phyloP scores from a whole-genome alignment of 2,797 vertebrate genomes.

The Myiotriccus ornatus region DNA sequence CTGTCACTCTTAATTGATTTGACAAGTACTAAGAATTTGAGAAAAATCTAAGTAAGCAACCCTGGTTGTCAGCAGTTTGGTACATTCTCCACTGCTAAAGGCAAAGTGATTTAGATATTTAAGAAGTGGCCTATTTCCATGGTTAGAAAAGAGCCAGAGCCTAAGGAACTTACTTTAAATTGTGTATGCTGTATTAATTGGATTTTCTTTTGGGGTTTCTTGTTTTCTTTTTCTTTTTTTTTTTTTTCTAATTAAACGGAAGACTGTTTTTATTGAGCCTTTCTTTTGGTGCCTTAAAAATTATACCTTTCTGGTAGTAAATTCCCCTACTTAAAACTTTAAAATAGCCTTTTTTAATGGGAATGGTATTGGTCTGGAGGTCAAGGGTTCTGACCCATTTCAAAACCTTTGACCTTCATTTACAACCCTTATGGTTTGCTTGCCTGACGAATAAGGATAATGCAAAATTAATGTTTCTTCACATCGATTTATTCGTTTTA shows the following conservation, averaged over 20 bases:
- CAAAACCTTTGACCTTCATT: slow-evolving; percentile 92
- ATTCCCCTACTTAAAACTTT: slow-evolving; percentile 81
- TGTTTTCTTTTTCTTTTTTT: not conserved
- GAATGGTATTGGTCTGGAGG: slow-evolving; percentile 86
- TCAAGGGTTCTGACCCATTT: slow-evolving; percentile 92
- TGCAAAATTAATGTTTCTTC: slow-evolving; percentile 97
- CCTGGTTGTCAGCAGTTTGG: slow-evolving; percentile 19
- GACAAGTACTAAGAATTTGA: slow-evolving; percentile 58
- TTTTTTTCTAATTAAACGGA: slow-evolving; percentile 65
- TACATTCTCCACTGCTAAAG: slow-evolving; percentile 36
- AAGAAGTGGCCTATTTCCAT: not conserved
- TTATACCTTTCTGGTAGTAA: slow-evolving; percentile 79
- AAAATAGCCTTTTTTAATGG: slow-evolving; percentile 83
- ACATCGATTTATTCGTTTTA: slow-evolving; percentile 91
- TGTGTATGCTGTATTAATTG: not conserved
- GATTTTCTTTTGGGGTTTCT: not conserved
- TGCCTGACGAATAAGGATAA: slow-evolving; percentile 93
- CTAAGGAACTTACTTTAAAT: not conserved
- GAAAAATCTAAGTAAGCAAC: slow-evolving; percentile 35
- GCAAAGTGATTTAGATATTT: not conserved
- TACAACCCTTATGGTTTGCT: slow-evolving; percentile 80
- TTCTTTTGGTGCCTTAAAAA: slow-evolving; percentile 75
- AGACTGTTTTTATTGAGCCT: slow-evolving; percentile 73
- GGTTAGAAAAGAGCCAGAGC: not conserved
- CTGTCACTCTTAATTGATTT: slow-evolving; percentile 73